Evolutionary conservation across 2,888 invertebrate species (phyloP), one percentile per base, ranked within the genome.

Genomic region (Apotomis capreana): DNA sequence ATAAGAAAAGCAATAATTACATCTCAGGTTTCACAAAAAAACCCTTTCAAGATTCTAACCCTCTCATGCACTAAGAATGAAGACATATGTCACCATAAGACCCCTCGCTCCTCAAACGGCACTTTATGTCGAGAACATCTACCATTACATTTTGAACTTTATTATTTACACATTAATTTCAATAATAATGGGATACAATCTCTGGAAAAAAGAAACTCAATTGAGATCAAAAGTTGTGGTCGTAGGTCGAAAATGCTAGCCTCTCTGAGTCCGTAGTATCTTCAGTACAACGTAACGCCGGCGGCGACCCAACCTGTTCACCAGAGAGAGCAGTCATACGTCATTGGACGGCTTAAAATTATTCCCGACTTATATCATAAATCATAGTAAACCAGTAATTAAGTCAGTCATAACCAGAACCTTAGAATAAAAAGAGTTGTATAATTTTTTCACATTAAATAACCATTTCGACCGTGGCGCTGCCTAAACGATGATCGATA

Each of bases 341-440:
- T 92, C 92, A 91, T 90, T 88, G 90, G 85, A 68, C 85, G 77
- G 83, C 87, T 90, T 83, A 84, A 90, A 91, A 91, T 89, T 89
- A 91, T 92, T 90, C 91, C 87, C 81, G 84, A 87, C 88, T 91
- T 90, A 89, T 87, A 89, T 86, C 89, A 92, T 93, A 93, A 93
- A 93, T 93, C 92, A 93, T 92, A 90, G 90, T 91, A 89, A 90
- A 88, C 92, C 89, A 82, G 92, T 92, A 93, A 93, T 93, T 93
- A 93, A 92, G 90, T 90, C 90, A 90, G 89, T 91, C 90, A 90
- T 88, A 91, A 87, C 90, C 90, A 89, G 89, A 90, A 89, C 89
- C 83, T 85, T 79, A 80, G 82, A 88, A 87, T 88, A 89, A 89
- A 89, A 90, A 89, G 86, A 88, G 88, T 89, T 89, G 81, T 87